Evolutionary conservation across 2,797 vertebrate genomes (phyloP).

Genomic region (Microchirus variegatus): DNA sequence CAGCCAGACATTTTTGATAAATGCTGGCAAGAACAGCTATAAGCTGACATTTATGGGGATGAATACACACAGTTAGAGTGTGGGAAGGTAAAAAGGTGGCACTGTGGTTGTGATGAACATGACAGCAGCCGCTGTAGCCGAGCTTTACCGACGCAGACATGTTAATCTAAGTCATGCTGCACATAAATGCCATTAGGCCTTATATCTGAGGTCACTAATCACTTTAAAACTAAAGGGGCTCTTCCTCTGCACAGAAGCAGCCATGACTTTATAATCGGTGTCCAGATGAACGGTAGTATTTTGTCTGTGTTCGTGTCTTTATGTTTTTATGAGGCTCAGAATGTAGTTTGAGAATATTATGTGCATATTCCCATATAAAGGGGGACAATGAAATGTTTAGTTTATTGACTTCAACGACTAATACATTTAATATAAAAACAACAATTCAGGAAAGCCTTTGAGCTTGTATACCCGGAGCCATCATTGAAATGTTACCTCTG

Average conservation of each 20-base stretch:
- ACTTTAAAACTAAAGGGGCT: slow-evolving; percentile 47
- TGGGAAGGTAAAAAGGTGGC: slow-evolving; percentile 54
- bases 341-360: slow-evolving; percentile 1
- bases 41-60: slow-evolving; percentile 22
- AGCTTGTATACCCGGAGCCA: slow-evolving; percentile 1
- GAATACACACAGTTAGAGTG: slow-evolving; percentile 22
- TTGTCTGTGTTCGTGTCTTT: slow-evolving; percentile 12
- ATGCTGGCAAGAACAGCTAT: slow-evolving; percentile 35
- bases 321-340: slow-evolving; percentile 12
- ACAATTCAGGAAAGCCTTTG: background rate
- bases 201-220: slow-evolving; percentile 57
- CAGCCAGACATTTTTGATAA: slow-evolving; percentile 53
- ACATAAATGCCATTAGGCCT: slow-evolving; percentile 70
- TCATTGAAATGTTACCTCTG: slow-evolving; percentile 20
- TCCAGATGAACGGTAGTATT: slow-evolving; percentile 33
- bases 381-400: background rate
- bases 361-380: background rate
- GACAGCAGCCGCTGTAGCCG: slow-evolving; percentile 41
- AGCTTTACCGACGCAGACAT: slow-evolving; percentile 55
- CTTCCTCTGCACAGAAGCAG: slow-evolving; percentile 37
- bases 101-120: slow-evolving; percentile 58
- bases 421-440: background rate
- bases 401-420: background rate
- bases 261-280: slow-evolving; percentile 52
- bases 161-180: slow-evolving; percentile 77